Evolutionary conservation across 2,113 vertebrate genomes (phyloP), one percentile per base, ranked within the genome.

Genomic region (Vombatus ursinus): DNA sequence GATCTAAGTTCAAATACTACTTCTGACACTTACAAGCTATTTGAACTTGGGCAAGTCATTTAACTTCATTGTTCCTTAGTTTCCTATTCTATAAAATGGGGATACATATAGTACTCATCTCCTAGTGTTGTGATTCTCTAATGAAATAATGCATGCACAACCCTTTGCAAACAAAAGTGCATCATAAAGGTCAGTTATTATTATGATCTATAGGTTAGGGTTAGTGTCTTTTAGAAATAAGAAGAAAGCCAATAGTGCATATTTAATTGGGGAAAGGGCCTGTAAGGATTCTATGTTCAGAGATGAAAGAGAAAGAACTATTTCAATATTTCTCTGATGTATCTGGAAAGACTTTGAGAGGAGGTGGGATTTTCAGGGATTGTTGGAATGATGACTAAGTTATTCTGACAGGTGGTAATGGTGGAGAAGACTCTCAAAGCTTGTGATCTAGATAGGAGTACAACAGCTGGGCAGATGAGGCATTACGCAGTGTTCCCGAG

Each of bases 81-180:
- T 96, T 97, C 96, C 96, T 97, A 94, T 94, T 96, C 97, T 95
- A 90, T 96, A 95, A 98, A 97, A 94, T 94, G 90, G 94, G 22
- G 44, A 22, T 24, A 95, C 25, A 57, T 12, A 47, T 24, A 37
- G 50, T 51, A 51, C 52, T 52, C 50, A 51, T 57, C 49, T 48
- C 16, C 0, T 1, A n/a, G 92, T 8, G 9, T 9, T 5, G 9
- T 52, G 44, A 25, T 28, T 91, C 50, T 37, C 89, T 94, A 95
- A 96, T 96, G 97, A 96, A 96, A 96, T 96, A 92, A 97, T 52
- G 95, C 77, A 84, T 77, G 96, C 52, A 93, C 97, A 97, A n/a
- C 97, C 95, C 96, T 97, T 97, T 96, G 97, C 12, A 52, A 28
- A 57, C 31, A 9, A 2, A 2, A 50, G 31, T 2, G 16, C 22